phyloP scores from a whole-genome alignment of 2,797 vertebrate species.

The Anabacerthia variegaticeps region DNA sequence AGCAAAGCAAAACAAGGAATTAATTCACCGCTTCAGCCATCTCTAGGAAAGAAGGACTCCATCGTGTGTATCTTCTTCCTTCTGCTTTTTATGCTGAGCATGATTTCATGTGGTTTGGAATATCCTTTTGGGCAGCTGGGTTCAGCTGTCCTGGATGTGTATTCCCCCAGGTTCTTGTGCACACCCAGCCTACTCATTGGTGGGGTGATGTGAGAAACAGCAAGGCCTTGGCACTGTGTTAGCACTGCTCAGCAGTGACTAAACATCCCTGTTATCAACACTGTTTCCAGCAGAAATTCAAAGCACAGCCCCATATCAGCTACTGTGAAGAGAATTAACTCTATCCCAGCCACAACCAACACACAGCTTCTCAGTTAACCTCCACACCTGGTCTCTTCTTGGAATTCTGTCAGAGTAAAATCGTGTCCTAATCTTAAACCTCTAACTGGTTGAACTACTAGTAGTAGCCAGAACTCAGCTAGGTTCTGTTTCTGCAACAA shows the following conservation, averaged over 20 bases:
- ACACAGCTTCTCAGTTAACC: not conserved
- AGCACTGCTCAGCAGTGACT: not conserved
- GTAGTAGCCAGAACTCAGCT: not conserved
- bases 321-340: not conserved
- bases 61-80: not conserved
- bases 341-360: not conserved
- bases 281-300: not conserved
- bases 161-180: not conserved
- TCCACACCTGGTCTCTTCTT: not conserved
- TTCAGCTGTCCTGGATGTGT: not conserved
- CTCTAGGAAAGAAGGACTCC: not conserved
- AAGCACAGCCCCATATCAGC: not conserved
- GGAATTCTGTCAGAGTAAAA: not conserved
- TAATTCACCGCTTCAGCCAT: not conserved
- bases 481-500: not conserved
- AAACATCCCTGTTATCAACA: not conserved
- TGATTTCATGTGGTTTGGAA: not conserved
- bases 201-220: not conserved
- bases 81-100: not conserved
- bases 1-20: not conserved
- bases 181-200: not conserved
- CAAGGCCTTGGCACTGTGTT: not conserved
- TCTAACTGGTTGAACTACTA: not conserved
- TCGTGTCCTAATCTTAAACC: not conserved
- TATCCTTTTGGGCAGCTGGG: not conserved